Percentiles rank a stretch among this genome's conserved stretches.
Conservation (phyloP, 2,113 vertebrate species). For the Ancistrus triradiatus region DNA sequence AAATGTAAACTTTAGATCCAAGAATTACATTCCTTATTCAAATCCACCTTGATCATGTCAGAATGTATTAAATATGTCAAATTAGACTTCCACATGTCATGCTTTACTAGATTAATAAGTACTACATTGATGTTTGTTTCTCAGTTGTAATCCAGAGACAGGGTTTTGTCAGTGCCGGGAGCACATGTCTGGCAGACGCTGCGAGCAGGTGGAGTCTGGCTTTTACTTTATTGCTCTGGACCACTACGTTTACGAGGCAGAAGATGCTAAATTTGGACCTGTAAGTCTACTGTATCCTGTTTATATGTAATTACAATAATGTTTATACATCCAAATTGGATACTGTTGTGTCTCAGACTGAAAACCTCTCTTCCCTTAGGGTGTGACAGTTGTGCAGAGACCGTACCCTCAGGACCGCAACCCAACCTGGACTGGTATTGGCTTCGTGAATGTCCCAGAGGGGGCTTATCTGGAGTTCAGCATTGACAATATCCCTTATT, state of each 20-base stretch:
- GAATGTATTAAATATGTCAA: no score
- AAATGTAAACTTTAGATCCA: no score
- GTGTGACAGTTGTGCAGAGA: conserved; percentile 77
- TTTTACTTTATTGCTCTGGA: conserved; percentile 92
- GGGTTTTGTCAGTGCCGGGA: conserved; percentile 86
- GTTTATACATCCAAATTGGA: background rate
- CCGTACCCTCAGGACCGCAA: conserved; percentile 77
- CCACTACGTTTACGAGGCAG: conserved; percentile 94
- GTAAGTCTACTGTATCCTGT: conserved; percentile 54
- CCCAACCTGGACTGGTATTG: conserved; percentile 91
- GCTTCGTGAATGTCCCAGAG: conserved; percentile 89
- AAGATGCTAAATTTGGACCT: conserved; percentile 83
- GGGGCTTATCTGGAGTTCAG: conserved; percentile 88
- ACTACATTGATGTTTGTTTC: conserved; percentile 25
- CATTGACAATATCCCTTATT: conserved; percentile 86
- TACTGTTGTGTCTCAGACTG: background rate
- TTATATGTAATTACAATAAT: background rate
- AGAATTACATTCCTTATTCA: no score
- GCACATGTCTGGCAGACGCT: conserved; percentile 90
- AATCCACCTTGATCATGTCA: no score
- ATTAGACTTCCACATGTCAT: no score
- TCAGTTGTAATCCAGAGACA: conserved; percentile 82
- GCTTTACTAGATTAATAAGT: no score
- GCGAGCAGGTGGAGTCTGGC: conserved; percentile 86
- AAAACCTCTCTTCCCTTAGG: conserved; percentile 59